phyloP scores from a whole-genome alignment of 2,888 invertebrate genomes.

The Podabrus alpinus region DNA sequence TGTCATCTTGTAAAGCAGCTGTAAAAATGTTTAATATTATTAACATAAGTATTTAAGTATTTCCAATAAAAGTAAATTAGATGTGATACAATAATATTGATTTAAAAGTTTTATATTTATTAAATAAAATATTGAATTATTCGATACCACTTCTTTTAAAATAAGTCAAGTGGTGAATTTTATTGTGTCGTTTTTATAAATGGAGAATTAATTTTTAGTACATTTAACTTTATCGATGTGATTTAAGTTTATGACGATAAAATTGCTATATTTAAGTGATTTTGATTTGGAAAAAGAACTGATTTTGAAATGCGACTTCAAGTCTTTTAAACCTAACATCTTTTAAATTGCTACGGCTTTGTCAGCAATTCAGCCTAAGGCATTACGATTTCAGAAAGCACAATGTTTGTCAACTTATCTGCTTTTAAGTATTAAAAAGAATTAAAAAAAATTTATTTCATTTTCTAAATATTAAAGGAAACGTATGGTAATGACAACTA shows the following conservation, averaged over 20 bases:
- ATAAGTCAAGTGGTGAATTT: background rate
- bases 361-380: conserved; percentile 8
- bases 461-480: background rate
- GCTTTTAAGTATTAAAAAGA: background rate
- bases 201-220: background rate
- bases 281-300: background rate
- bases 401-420: background rate
- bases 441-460: background rate
- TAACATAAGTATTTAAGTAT: too few relatives aligned
- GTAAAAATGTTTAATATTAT: too few relatives aligned
- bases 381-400: conserved; percentile 8
- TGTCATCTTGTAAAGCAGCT: too few relatives aligned
- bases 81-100: background rate
- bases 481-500: background rate
- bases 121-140: background rate
- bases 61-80: background rate
- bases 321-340: conserved; percentile 2
- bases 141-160: background rate
- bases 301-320: background rate
- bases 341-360: conserved; percentile 14
- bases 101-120: too few relatives aligned
- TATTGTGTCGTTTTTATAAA: background rate
- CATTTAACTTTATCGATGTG: background rate
- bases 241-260: background rate
- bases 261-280: background rate